These are phyloP conservation scores for Chrysodeixis includens DNA, from an alignment of 2,888 invertebrate genomes.

Conservation along the genomic window DNA sequence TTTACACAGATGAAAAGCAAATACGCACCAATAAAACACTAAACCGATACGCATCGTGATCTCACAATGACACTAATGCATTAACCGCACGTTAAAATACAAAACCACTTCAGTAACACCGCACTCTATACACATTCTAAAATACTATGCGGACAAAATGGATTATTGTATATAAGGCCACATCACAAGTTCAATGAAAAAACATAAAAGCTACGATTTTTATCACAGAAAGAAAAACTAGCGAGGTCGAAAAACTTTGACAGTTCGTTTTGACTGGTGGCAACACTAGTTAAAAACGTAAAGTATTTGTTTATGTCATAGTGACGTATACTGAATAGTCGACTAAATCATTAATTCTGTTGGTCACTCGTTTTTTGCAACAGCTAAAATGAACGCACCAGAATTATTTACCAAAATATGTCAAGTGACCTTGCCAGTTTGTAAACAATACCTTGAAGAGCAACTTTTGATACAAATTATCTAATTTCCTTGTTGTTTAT, in stretches of 20 bases:
- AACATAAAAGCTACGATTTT: slow-evolving; percentile 77
- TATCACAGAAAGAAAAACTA: slow-evolving; percentile 77
- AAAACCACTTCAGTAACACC: slow-evolving; percentile 72
- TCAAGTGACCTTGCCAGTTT: slow-evolving; percentile 93
- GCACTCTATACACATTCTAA: slow-evolving; percentile 85
- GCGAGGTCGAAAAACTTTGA: slow-evolving; percentile 75
- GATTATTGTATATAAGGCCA: slow-evolving; percentile 76
- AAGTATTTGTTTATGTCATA: slow-evolving; percentile 42
- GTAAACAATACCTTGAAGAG: slow-evolving; percentile 91
- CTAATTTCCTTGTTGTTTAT: slow-evolving; percentile 88
- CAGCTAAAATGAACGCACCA: slow-evolving; percentile 63
- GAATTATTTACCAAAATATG: slow-evolving; percentile 81
- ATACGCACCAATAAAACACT: slow-evolving; percentile 87
- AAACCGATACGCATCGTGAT: slow-evolving; percentile 88
- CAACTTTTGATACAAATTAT: slow-evolving; percentile 81
- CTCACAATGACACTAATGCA: slow-evolving; percentile 82
- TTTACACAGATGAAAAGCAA: slow-evolving; percentile 85
- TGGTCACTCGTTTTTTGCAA: slow-evolving; percentile 57
- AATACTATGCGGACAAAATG: slow-evolving; percentile 67
- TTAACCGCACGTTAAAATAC: slow-evolving; percentile 76
- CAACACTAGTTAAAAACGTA: slow-evolving; percentile 35
- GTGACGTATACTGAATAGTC: slow-evolving; percentile 50
- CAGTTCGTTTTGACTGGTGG: slow-evolving; percentile 58
- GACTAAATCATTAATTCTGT: slow-evolving; percentile 34
- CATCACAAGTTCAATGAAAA: slow-evolving; percentile 79